These are phyloP conservation scores for Callyntrura sp. DNA, from an alignment of 2,888 invertebrate species.

Conservation along the genomic window DNA sequence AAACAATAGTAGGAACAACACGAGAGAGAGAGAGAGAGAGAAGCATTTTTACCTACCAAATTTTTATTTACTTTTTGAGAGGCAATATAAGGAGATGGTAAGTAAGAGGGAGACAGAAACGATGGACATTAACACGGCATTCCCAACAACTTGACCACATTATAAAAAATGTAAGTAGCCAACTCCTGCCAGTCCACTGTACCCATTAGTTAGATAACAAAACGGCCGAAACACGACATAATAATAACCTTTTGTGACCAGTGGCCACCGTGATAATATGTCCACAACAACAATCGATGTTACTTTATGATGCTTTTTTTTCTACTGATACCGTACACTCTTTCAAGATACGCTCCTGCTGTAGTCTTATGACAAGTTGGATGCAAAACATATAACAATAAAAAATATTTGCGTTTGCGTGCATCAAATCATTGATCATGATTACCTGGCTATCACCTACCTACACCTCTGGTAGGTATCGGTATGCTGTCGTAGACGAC, in stretches of 20 bases:
- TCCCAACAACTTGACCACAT: conserved; percentile 39
- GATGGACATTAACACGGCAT: conserved; percentile 13
- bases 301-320: conserved; percentile 22
- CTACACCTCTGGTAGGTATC: neutral
- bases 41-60: conserved; percentile 25
- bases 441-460: neutral
- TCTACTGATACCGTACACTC: neutral
- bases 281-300: conserved; percentile 18
- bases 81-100: neutral
- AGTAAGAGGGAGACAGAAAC: neutral
- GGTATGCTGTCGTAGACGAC: no score
- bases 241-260: conserved; percentile 40
- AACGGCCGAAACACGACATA: conserved; percentile 27
- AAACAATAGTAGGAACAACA: no score
- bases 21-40: no score
- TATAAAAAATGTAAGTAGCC: conserved; percentile 64
- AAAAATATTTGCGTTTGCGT: conserved; percentile 34
- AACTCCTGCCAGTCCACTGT: conserved; percentile 65
- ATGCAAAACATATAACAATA: conserved; percentile 40
- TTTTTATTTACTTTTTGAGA: neutral
- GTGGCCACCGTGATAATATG: conserved; percentile 65
- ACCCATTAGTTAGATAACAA: conserved; percentile 67
- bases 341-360: no score
- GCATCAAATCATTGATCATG: conserved; percentile 28
- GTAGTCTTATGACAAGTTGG: conserved; percentile 23